These are phyloP conservation scores for Spodoptera litura DNA, from an alignment of 1,140 invertebrate genomes.

Conservation along the genomic window DNA sequence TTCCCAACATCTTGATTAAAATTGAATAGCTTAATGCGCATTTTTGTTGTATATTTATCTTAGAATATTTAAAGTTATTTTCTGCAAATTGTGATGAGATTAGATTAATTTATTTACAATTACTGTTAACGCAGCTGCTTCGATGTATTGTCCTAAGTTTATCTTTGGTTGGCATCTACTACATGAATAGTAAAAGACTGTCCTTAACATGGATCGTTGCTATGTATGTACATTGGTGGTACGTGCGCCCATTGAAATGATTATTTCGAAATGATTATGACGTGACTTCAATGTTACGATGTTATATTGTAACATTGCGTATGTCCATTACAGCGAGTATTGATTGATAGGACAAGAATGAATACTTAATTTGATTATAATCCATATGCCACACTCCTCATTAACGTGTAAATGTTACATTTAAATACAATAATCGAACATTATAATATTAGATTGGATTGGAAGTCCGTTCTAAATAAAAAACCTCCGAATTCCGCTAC, in stretches of 20 bases:
- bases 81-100: slow-evolving; percentile 46
- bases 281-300: slow-evolving; percentile 9
- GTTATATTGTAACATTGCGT: background rate
- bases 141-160: slow-evolving; percentile 37
- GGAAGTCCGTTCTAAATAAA: slow-evolving; percentile 10
- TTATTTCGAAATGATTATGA: slow-evolving; percentile 1
- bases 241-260: slow-evolving; percentile 14
- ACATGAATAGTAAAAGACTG: slow-evolving; percentile 39
- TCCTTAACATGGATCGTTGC: slow-evolving; percentile 41
- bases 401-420: slow-evolving; percentile 17
- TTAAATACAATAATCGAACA: slow-evolving; percentile 9
- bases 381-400: background rate
- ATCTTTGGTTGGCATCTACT: slow-evolving; percentile 24
- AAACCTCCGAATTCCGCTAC: background rate
- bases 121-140: slow-evolving; percentile 37
- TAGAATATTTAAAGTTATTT: slow-evolving; percentile 47
- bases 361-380: slow-evolving; percentile 14
- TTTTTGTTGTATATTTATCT: slow-evolving; percentile 47
- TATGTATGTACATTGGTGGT: background rate
- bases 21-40: slow-evolving; percentile 54
- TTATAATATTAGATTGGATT: slow-evolving; percentile 4
- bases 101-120: slow-evolving; percentile 48
- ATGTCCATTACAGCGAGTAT: too few relatives aligned
- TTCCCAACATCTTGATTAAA: slow-evolving; percentile 54
- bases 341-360: slow-evolving; percentile 14